Percentiles rank a stretch among this genome's conserved stretches.
Evolutionary conservation across 2,888 invertebrate genomes (phyloP).

Genomic region (Drosophila austrosaltans): DNA sequence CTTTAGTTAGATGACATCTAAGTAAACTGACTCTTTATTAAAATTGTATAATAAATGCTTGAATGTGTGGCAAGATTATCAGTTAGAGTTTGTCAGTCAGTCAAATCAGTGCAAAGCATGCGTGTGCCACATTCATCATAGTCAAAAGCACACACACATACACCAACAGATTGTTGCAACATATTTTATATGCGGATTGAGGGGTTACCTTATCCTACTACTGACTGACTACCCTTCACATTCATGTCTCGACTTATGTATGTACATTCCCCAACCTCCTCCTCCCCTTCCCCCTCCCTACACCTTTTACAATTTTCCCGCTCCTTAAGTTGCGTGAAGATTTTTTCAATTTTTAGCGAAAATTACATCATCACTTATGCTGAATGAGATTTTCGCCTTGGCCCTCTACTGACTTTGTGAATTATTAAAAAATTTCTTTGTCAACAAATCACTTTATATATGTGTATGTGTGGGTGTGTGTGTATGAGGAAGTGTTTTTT

Average conservation of each 20-base stretch:
- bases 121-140: slow-evolving; percentile 78
- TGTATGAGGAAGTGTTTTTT: neutral
- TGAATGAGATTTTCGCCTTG: slow-evolving; percentile 63
- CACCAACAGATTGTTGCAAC: slow-evolving; percentile 74
- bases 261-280: neutral
- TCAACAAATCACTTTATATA: slow-evolving; percentile 79
- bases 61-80: slow-evolving; percentile 47
- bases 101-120: slow-evolving; percentile 73
- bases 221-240: neutral
- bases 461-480: slow-evolving; percentile 13
- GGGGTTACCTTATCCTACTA: slow-evolving; percentile 26
- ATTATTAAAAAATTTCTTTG: slow-evolving; percentile 80
- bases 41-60: neutral
- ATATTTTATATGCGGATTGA: slow-evolving; percentile 64
- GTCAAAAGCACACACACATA: slow-evolving; percentile 58
- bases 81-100: slow-evolving; percentile 41
- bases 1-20: neutral
- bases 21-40: neutral
- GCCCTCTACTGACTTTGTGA: slow-evolving; percentile 52
- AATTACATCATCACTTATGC: slow-evolving; percentile 80
- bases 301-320: neutral
- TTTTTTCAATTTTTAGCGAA: slow-evolving; percentile 76
- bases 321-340: slow-evolving; percentile 46
- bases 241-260: no score
- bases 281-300: neutral